Base-by-base conservation (phyloP, 1,140 invertebrate genomes). In the Tribolium madens region DNA sequence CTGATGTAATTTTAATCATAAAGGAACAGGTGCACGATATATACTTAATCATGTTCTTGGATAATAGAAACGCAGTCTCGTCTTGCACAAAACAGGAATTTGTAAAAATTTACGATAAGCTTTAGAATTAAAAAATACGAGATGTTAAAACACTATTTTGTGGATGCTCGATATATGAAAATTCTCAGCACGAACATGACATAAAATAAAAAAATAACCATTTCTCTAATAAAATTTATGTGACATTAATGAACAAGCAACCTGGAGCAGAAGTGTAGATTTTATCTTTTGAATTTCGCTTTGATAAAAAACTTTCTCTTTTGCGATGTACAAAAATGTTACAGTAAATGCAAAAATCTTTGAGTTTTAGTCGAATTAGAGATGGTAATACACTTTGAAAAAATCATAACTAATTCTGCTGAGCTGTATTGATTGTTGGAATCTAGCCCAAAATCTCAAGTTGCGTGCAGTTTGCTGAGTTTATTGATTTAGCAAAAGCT, bases 1-100 rank as follows among this genome's bases (percentile, higher is more conserved):
- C 57, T 33, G 17, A 64, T 64, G 57, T 64, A 57, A 64, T 64
- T 64, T 64, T 64, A 26, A 64, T 64, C 57, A 33, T 64, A 64
- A 64, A 64, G 57, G 57, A 64, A 12, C 57, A 64, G 57, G 57
- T 64, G 57, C 12, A 64, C 26, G 57, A 64, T n/a, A 33, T 13
- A 26, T 64, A 64, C 57, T 33, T 64, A 31, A 64, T 64, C 57
- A 64, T 33, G 12, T 64, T 26, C 12, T 1, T 1, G 12, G n/a
- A 33, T 13, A 57, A 57, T 57, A 2, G 52, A 26, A 57, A 18
- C 57, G 26, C 21, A 14, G 57, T 1, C 36, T 64, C 57, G 57
- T 64, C 26, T 64, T 64, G 21, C 52, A 18, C 17, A 21, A 10
- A 57, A 17, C 36, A 3, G n/a, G 3, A 42, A n/a, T 42, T 9